A percentile compares a stretch with the other conserved stretches of the same genome.
Evolutionary conservation across 2,888 invertebrate species (phyloP).

Genomic region (Mythimna vitellina): DNA sequence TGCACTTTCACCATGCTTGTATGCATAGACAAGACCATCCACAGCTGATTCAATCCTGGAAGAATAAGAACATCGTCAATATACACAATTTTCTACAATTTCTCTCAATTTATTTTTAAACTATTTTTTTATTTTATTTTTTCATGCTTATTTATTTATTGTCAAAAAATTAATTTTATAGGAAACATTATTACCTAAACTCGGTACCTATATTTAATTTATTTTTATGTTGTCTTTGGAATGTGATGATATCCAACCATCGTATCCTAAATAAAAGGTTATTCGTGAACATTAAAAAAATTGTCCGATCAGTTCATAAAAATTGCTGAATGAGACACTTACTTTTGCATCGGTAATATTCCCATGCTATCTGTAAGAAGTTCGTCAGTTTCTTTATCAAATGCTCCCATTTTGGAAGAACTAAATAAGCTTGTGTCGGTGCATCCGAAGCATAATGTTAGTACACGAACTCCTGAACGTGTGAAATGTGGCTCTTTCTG

Average conservation of each 20-base stretch:
- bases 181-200: neutral
- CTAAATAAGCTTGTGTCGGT: conserved; percentile 79
- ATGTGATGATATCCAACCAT: conserved; percentile 4
- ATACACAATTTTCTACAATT: neutral
- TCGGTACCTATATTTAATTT: neutral
- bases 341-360: conserved; percentile 69
- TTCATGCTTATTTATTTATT: neutral
- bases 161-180: too few species aligned
- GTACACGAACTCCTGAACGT: conserved; percentile 78
- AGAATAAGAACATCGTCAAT: conserved; percentile 17
- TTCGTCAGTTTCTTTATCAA: conserved; percentile 73
- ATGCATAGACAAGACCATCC: conserved; percentile 75
- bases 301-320: neutral
- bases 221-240: neutral
- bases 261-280: neutral
- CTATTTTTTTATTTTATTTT: neutral
- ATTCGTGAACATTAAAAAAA: too few species aligned
- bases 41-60: conserved; percentile 79
- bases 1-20: conserved; percentile 74
- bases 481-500: conserved; percentile 78
- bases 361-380: conserved; percentile 53
- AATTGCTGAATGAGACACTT: conserved; percentile 41
- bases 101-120: neutral
- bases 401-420: conserved; percentile 69
- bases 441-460: conserved; percentile 84